A percentile compares a stretch with the other conserved stretches of the same genome.
These are phyloP conservation scores for Parnassius orleans DNA, from an alignment of 2,888 invertebrate genomes.

Conservation along the genomic window DNA sequence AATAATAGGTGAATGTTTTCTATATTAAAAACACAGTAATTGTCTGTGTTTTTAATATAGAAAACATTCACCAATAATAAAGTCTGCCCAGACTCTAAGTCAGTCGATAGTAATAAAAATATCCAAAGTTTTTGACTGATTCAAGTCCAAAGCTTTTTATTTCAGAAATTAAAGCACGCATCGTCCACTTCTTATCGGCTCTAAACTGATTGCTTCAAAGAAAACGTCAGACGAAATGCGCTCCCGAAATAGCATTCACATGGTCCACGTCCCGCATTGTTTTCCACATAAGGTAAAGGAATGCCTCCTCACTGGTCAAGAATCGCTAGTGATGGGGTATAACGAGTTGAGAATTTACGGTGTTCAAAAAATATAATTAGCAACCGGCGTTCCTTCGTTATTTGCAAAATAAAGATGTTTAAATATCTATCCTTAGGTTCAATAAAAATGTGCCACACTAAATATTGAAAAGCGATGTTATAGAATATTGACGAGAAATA, in stretches of 20 bases:
- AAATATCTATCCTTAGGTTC: too few species aligned
- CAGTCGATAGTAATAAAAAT: not conserved
- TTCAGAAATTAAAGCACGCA: conserved; percentile 13
- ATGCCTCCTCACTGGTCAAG: conserved; percentile 43
- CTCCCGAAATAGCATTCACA: conserved; percentile 52
- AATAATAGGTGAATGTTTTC: too few species aligned
- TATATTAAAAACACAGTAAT: too few species aligned
- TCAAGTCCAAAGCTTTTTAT: conserved; percentile 5
- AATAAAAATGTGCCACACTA: too few species aligned
- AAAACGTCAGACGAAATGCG: conserved; percentile 28
- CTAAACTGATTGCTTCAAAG: conserved; percentile 27
- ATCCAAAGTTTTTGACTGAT: conserved; percentile 8
- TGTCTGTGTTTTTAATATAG: too few species aligned
- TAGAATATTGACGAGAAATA: too few species aligned
- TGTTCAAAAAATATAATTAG: too few species aligned
- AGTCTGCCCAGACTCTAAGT: not conserved
- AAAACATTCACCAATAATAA: too few species aligned
- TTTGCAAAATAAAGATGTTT: too few species aligned
- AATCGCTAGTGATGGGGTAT: conserved; percentile 23
- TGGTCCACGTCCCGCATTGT: conserved; percentile 66
- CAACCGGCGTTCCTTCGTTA: too few species aligned
- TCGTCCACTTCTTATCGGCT: conserved; percentile 20
- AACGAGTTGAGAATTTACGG: not conserved
- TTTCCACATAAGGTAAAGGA: conserved; percentile 76
- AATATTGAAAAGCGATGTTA: too few species aligned